phyloP scores from a whole-genome alignment of 2,113 vertebrate species.

The Sebastes schlegelii region DNA sequence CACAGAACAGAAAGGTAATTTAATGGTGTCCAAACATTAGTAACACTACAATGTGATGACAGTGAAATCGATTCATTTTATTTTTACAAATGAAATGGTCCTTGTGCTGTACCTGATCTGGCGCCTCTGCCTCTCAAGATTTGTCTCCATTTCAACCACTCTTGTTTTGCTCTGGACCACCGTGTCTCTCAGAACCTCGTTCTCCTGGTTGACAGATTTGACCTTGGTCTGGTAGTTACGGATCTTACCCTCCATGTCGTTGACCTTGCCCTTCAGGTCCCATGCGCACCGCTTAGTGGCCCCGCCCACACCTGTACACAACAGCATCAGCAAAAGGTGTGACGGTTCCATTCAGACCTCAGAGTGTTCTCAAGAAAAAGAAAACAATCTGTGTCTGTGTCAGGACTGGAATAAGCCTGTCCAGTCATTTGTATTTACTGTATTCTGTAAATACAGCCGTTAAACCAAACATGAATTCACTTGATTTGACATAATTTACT shows the following conservation, averaged over 20 bases:
- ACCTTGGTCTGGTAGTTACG: conserved; percentile 74
- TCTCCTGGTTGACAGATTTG: conserved; percentile 73
- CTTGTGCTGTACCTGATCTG: conserved; percentile 54
- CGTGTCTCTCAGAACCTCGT: conserved; percentile 64
- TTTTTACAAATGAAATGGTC: background rate
- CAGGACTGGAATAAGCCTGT: too few species aligned
- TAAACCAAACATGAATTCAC: background rate
- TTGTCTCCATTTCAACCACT: conserved; percentile 36
- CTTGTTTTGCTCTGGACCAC: conserved; percentile 42
- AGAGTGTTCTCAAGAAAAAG: too few species aligned
- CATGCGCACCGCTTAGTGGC: conserved; percentile 83
- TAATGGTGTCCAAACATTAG: accelerated
- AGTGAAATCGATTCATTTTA: background rate
- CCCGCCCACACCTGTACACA: conserved; percentile 41
- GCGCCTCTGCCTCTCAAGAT: conserved; percentile 56
- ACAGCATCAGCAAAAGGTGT: background rate
- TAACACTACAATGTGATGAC: accelerated
- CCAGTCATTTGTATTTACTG: too few species aligned
- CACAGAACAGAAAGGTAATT: background rate
- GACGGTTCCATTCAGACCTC: background rate
- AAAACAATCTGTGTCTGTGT: too few species aligned
- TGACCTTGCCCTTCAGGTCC: conserved; percentile 90
- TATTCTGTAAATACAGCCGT: too few species aligned
- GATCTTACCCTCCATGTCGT: conserved; percentile 84
- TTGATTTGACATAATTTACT: background rate